Evolutionary conservation across 2,888 invertebrate species (phyloP).

Genomic region (Drosophila maculinotata): DNA sequence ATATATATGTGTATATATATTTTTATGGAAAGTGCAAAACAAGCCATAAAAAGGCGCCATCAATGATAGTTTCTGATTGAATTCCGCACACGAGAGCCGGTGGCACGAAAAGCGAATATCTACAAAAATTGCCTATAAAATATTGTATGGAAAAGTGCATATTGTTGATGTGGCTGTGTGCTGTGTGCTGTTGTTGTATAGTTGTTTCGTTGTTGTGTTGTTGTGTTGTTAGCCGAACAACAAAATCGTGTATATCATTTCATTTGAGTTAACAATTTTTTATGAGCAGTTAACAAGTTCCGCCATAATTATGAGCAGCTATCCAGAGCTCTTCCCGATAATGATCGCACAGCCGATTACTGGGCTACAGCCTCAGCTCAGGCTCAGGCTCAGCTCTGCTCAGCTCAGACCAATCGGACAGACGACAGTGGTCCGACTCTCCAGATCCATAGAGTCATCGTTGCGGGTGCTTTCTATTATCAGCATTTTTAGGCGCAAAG

Average conservation of each 20-base stretch:
- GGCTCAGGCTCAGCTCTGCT: constrained; percentile 15
- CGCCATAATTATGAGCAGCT: constrained; percentile 48
- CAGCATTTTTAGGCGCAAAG: constrained; percentile 72
- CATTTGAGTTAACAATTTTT: constrained; percentile 46
- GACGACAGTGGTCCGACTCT: too few relatives aligned
- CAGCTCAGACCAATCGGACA: too few relatives aligned
- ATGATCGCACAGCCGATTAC: constrained; percentile 35
- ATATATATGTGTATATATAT: constrained; percentile 2
- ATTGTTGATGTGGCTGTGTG: too few relatives aligned
- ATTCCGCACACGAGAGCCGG: constrained; percentile 52
- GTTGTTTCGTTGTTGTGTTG: too few relatives aligned
- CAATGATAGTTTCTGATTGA: constrained; percentile 52
- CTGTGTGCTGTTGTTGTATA: constrained; percentile 1
- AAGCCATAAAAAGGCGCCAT: constrained; percentile 57
- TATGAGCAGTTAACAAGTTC: constrained; percentile 61
- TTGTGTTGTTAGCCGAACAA: constrained; percentile 13
- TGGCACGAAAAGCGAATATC: constrained; percentile 25
- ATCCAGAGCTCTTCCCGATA: constrained; percentile 31
- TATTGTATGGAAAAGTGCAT: constrained; percentile 11
- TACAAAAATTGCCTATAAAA: constrained; percentile 8
- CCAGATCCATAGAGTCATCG: constrained; percentile 34
- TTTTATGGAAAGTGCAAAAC: constrained; percentile 49
- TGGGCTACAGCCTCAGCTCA: constrained; percentile 15
- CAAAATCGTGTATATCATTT: constrained; percentile 56
- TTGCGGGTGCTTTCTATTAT: constrained; percentile 37